Percentiles rank a stretch among this genome's conserved stretches.
Conservation (phyloP, 2,888 invertebrate species). For the Cephus rjabovi region DNA sequence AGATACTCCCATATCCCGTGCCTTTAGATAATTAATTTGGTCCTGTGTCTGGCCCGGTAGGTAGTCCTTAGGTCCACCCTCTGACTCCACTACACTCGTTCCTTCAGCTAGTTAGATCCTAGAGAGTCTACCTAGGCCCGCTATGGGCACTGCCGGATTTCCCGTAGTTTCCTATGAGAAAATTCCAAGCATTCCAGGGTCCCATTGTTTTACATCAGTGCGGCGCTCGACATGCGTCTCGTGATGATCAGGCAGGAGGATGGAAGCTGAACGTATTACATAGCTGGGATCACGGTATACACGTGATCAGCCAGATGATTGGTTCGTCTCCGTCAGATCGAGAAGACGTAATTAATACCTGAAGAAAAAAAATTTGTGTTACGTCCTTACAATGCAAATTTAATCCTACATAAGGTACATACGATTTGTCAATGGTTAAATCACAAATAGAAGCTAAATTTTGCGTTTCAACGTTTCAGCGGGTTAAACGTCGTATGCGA, state of each 20-base stretch:
- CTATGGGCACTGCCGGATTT: neutral
- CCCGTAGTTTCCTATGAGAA: conserved; percentile 4
- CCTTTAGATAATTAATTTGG: neutral
- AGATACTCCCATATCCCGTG: neutral
- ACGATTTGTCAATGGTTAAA: neutral
- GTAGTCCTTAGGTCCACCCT: neutral
- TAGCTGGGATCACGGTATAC: neutral
- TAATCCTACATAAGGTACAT: neutral
- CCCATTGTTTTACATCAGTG: neutral
- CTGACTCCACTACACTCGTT: neutral
- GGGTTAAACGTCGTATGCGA: neutral
- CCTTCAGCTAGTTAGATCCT: neutral
- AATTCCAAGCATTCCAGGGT: conserved; percentile 7
- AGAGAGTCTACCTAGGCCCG: neutral
- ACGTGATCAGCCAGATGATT: neutral
- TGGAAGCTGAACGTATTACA: neutral
- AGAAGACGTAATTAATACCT: neutral
- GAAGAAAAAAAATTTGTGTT: neutral
- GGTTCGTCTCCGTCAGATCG: neutral
- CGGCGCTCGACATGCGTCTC: neutral
- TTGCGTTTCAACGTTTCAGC: neutral
- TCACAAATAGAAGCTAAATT: neutral
- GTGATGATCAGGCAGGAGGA: neutral
- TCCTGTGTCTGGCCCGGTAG: neutral
- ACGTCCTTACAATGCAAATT: neutral